These are phyloP conservation scores for Perognathus longimembris DNA, from an alignment of 2,113 vertebrate genomes.

Conservation along the genomic window DNA sequence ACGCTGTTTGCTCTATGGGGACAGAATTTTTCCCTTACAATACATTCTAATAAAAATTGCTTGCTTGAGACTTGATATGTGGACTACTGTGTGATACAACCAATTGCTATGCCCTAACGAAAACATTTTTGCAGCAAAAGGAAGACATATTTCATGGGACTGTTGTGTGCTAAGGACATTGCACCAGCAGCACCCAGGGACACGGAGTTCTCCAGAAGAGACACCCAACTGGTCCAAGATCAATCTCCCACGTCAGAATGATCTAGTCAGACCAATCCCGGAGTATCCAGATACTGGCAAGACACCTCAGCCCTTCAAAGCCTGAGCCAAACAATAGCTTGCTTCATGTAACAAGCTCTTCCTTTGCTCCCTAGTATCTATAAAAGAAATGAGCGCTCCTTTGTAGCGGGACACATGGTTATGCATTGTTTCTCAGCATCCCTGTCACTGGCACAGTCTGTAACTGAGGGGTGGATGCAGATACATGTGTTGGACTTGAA, in stretches of 20 bases:
- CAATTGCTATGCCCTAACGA: background rate
- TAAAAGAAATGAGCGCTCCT: background rate
- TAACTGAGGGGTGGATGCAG: background rate
- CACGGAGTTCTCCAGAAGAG: background rate
- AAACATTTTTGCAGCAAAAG: conserved; percentile 23
- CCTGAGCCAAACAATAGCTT: background rate
- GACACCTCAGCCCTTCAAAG: background rate
- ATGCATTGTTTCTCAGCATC: background rate
- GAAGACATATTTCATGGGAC: background rate
- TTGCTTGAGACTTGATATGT: background rate
- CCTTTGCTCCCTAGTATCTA: background rate
- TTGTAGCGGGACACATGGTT: no score
- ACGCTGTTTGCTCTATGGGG: conserved; percentile 33
- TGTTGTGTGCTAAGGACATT: background rate
- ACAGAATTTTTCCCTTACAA: conserved; percentile 27
- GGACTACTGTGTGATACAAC: background rate
- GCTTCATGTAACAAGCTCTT: background rate
- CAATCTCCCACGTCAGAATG: background rate
- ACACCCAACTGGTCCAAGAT: background rate
- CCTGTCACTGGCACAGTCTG: background rate
- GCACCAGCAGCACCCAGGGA: background rate
- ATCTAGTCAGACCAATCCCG: accelerated
- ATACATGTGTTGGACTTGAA: accelerated
- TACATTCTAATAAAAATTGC: conserved; percentile 21
- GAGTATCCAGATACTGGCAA: background rate